Conservation (phyloP, 2,113 vertebrate genomes). For the Eudyptes chrysolophus region DNA sequence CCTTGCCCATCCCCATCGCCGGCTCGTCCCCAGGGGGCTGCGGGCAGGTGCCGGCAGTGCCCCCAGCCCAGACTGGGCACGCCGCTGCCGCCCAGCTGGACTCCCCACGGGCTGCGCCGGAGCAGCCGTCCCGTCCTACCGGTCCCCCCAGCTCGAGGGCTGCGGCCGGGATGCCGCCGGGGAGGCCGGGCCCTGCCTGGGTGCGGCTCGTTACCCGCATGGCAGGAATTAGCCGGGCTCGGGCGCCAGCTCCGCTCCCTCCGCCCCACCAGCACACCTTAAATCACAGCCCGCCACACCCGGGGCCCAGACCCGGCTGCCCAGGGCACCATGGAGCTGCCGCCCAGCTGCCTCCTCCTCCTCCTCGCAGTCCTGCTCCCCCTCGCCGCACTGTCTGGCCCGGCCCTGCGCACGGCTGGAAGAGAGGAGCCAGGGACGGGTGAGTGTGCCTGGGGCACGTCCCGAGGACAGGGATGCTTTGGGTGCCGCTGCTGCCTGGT, state of each 20-base stretch:
- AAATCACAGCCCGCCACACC: constrained; percentile 13
- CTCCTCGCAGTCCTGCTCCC: not conserved
- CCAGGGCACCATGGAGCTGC: constrained; percentile 37
- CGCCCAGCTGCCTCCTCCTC: not conserved
- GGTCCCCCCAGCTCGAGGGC: constrained; percentile 8
- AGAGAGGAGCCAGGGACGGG: not conserved
- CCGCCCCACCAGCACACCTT: not conserved
- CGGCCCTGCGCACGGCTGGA: fast-evolving
- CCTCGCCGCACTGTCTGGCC: not conserved
- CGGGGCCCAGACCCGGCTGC: not conserved
- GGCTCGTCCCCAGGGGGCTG: not conserved
- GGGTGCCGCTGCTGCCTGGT: fast-evolving
- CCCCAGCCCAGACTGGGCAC: not conserved
- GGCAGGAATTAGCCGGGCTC: constrained; percentile 16
- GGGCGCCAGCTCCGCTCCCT: not conserved
- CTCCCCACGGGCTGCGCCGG: fast-evolving
- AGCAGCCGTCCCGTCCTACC: not conserved
- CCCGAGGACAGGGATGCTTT: not conserved
- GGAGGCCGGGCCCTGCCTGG: not conserved
- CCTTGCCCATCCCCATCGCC: fast-evolving
- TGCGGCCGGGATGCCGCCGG: not conserved
- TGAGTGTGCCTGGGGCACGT: not conserved
- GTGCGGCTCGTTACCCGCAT: not conserved
- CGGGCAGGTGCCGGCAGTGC: fast-evolving
- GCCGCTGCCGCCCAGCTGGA: not conserved